These are phyloP conservation scores for Pseudocheirus occidentalis DNA, from an alignment of 2,797 vertebrate genomes.

Conservation along the genomic window DNA sequence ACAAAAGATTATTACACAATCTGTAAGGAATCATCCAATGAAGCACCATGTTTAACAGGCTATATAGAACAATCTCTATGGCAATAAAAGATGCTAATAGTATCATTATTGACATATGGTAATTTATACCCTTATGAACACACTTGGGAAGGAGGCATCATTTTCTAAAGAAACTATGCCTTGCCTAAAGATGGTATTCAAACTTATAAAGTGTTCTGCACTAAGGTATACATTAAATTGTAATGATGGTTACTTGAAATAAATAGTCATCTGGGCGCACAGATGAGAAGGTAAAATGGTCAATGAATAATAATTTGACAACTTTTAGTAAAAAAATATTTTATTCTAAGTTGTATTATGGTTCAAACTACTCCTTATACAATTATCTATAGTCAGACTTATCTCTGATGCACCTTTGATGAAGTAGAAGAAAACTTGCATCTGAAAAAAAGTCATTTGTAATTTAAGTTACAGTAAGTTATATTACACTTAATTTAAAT, in stretches of 20 bases:
- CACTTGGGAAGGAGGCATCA: neutral
- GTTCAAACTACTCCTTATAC: neutral
- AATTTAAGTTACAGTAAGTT: neutral
- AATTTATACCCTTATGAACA: neutral
- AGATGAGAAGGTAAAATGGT: neutral
- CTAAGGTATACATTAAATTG: neutral
- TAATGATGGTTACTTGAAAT: conserved; percentile 2
- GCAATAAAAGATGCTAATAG: neutral
- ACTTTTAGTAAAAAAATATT: neutral
- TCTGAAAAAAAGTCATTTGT: neutral
- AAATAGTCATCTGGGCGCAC: conserved; percentile 11
- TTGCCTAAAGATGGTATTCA: neutral
- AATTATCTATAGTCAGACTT: neutral
- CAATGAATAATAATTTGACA: neutral
- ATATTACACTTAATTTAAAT: neutral
- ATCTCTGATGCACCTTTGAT: neutral
- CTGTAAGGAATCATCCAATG: neutral
- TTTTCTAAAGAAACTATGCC: conserved; percentile 37
- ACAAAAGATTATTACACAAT: neutral
- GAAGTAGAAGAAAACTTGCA: neutral
- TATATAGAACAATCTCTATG: neutral
- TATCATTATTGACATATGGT: neutral
- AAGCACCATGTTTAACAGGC: neutral
- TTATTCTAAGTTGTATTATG: neutral
- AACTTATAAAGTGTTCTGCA: neutral